Evolutionary conservation across 2,888 invertebrate genomes (phyloP).

Genomic region (Phasia obesa): DNA sequence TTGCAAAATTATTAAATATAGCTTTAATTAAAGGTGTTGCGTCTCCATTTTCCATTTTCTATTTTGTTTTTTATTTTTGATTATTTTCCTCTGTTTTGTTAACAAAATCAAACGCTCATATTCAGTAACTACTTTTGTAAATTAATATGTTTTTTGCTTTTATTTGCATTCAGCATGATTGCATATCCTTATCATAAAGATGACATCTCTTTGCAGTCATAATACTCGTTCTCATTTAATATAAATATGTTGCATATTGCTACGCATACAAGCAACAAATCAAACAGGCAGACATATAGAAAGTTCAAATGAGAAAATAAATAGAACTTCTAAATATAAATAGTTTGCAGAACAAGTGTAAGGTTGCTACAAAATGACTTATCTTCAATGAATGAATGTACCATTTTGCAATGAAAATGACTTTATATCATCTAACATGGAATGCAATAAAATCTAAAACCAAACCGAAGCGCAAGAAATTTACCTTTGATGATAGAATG

Average conservation of each 20-base stretch:
- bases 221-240: slow-evolving; percentile 39
- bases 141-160: slow-evolving; percentile 3
- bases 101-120: slow-evolving; percentile 53
- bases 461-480: background rate
- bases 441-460: slow-evolving; percentile 31
- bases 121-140: slow-evolving; percentile 38
- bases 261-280: slow-evolving; percentile 12
- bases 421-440: slow-evolving; percentile 39
- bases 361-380: slow-evolving; percentile 57
- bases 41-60: no score
- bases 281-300: background rate
- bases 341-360: background rate
- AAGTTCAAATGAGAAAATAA: slow-evolving; percentile 10
- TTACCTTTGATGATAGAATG: background rate
- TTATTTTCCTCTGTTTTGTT: slow-evolving; percentile 21
- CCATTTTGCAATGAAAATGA: slow-evolving; percentile 20
- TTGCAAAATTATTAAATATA: no score
- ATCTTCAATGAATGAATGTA: slow-evolving; percentile 48
- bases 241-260: slow-evolving; percentile 21
- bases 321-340: background rate
- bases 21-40: background rate
- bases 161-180: slow-evolving; percentile 62
- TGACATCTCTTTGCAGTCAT: slow-evolving; percentile 64
- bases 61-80: background rate
- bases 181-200: slow-evolving; percentile 66